Conservation (phyloP, 1,140 invertebrate species). For the Rhagoletis zephyria region DNA sequence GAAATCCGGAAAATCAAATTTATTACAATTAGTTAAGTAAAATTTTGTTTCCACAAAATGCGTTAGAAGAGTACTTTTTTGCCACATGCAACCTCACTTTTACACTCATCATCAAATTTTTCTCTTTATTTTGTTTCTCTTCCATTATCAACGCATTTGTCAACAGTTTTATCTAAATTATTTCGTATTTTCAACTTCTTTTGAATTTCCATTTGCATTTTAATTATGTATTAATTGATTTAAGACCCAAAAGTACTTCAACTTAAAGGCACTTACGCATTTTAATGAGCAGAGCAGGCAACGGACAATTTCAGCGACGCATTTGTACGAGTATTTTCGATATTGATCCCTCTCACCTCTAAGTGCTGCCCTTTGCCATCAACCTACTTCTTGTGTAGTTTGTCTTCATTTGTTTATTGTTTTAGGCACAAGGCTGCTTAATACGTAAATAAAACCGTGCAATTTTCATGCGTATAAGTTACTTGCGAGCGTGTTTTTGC, state of each 20-base stretch:
- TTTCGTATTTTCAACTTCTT: constrained; percentile 11
- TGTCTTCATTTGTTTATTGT: constrained; percentile 31
- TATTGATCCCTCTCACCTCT: background rate
- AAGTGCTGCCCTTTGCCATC: background rate
- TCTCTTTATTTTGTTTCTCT: too few relatives aligned
- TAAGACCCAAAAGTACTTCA: constrained; percentile 30
- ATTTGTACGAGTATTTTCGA: background rate
- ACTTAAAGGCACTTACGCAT: constrained; percentile 30
- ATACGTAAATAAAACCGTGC: constrained; percentile 29
- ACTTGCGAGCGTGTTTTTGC: background rate
- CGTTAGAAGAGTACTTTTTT: too few relatives aligned
- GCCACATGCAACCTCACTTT: too few relatives aligned
- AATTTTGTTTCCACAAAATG: too few relatives aligned
- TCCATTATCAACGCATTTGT: too few relatives aligned
- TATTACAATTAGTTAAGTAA: too few relatives aligned
- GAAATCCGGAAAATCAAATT: too few relatives aligned
- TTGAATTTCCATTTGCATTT: constrained; percentile 2
- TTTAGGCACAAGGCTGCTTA: constrained; percentile 35
- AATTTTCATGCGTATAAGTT: background rate
- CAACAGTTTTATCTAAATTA: background rate
- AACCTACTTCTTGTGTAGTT: background rate
- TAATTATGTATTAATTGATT: constrained; percentile 51
- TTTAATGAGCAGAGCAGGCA: constrained; percentile 30
- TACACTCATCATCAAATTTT: too few relatives aligned
- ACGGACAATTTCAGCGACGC: background rate